Base-by-base conservation (phyloP, 2,888 invertebrate genomes). In the Reticulitermes lucifugus region DNA sequence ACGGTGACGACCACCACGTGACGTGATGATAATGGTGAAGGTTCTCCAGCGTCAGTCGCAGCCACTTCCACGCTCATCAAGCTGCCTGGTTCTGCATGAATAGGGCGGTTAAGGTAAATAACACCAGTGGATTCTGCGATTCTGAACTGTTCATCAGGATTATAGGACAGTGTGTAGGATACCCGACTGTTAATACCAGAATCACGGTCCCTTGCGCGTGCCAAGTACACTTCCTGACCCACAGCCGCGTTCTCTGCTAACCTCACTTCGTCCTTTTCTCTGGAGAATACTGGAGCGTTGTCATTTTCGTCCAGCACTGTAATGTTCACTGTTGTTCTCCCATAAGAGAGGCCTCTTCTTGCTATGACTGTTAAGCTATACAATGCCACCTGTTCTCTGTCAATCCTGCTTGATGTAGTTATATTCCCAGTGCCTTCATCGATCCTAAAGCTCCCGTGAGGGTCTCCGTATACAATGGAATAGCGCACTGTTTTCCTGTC, bases 161-260 rank as follows among this genome's bases (percentile, higher is more conserved):
- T 97, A 88, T 95, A 94, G 80, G 94, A 95, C 75, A 99, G 91
- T 43, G 94, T 94, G 90, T 98, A 99, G 82, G 94, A 94, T 79
- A 98, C 93, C 75, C 96, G 93, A 89, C 97, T 95, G 90, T 98
- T 98, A n/a, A 95, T 94, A 12, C 97, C 98, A 0, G 96, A 94
- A 90, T 99, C 99, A 83, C 94, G 93, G 91, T 99, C 98, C 85
- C 94, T 93, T 0, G 98, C 98, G 89, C 96, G 93, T 0, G 98
- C 96, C 88, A 97, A 93, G 91, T 96, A 97, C 59, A 98, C 95
- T 91, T 98, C 97, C 91, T 98, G 97, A 0, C 98, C 98, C 60
- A 98, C 97, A 35, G 98, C 98, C 88, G 96, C 96, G 90, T 98
- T 97, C 92, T 98, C 98, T 25, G 95, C 93, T 85, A 98, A 92